Conservation (phyloP, 2,113 vertebrate genomes). For the Numenius arquata region DNA sequence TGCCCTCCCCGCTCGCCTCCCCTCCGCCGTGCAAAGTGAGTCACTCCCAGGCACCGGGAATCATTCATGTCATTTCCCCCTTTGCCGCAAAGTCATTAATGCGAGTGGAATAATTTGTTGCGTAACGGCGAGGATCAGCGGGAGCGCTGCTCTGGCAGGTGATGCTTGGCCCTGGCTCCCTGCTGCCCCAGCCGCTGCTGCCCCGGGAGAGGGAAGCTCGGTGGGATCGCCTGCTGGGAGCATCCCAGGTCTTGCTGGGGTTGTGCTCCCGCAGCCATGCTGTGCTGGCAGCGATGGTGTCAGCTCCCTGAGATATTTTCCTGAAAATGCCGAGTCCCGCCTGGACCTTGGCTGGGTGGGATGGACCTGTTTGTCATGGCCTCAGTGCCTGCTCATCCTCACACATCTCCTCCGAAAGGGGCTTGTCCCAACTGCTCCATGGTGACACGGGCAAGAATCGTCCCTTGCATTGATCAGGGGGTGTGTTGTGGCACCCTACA, state of each 20-base stretch:
- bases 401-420: accelerated
- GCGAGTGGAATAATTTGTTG: constrained; percentile 59
- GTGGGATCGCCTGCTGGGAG: not conserved
- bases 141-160: not conserved
- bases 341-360: not conserved
- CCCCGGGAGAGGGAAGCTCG: not conserved
- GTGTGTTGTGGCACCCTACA: not conserved
- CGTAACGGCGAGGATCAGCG: constrained; percentile 31
- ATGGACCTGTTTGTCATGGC: not conserved
- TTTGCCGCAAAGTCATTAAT: constrained; percentile 66
- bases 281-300: not conserved
- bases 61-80: constrained; percentile 56
- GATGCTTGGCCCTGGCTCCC: not conserved
- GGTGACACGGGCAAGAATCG: accelerated
- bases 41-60: constrained; percentile 35
- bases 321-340: not conserved
- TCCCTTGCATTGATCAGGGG: not conserved
- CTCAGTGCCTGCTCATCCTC: not conserved
- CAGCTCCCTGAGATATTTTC: not conserved
- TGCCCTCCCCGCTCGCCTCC: not conserved
- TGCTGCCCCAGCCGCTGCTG: not conserved
- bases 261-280: accelerated
- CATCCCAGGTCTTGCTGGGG: not conserved
- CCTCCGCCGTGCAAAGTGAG: not conserved
- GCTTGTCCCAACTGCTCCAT: accelerated